Percentiles rank a stretch among this genome's conserved stretches.
phyloP scores from a whole-genome alignment of 2,113 vertebrate genomes.

The Lepus americanus region DNA sequence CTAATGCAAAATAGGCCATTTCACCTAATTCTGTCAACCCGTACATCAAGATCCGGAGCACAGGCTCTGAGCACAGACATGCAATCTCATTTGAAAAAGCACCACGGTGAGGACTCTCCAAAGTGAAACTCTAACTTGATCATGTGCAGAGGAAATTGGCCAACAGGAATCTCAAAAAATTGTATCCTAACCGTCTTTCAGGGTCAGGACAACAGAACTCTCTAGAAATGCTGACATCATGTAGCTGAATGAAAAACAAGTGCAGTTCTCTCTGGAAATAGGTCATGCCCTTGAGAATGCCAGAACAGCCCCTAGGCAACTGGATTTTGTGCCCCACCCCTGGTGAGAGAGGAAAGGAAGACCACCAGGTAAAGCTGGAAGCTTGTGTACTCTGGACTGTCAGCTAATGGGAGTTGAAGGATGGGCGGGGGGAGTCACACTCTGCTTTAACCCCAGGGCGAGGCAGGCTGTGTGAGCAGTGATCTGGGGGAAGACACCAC shows the following conservation, averaged over 20 bases:
- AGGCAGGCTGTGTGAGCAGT: neutral
- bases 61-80: neutral
- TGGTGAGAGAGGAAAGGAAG: neutral
- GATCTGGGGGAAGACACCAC: neutral
- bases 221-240: neutral
- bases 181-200: neutral
- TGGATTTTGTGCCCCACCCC: neutral
- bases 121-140: neutral
- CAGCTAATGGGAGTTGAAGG: neutral
- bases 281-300: neutral
- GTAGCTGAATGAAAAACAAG: neutral
- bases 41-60: constrained; percentile 35
- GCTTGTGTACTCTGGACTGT: neutral
- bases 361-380: neutral
- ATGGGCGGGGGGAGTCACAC: too few species aligned
- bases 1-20: constrained; percentile 58
- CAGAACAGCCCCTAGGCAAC: neutral
- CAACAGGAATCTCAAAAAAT: neutral
- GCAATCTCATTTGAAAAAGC: constrained; percentile 58
- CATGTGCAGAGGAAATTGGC: neutral
- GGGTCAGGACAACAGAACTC: neutral
- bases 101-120: neutral
- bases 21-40: constrained; percentile 71
- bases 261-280: constrained; percentile 17
- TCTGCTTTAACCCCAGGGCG: neutral